These are phyloP conservation scores for Charanyca ferruginea DNA, from an alignment of 2,888 invertebrate genomes.

Conservation along the genomic window DNA sequence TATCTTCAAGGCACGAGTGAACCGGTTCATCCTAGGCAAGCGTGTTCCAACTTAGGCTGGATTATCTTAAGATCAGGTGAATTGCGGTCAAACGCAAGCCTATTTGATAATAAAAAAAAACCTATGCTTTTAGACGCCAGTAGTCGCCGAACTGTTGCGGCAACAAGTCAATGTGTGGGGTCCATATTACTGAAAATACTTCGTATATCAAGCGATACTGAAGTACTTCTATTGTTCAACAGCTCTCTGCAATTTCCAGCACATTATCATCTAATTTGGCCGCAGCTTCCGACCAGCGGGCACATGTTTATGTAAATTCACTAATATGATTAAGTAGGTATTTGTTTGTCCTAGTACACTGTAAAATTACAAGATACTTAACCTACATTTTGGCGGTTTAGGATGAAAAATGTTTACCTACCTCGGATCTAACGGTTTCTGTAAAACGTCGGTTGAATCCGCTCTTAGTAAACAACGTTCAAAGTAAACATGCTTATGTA, in stretches of 20 bases:
- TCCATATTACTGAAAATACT: background rate
- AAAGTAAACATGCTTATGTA: constrained; percentile 35
- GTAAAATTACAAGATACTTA: constrained; percentile 5
- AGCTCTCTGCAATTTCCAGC: background rate
- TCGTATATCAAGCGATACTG: too few species aligned
- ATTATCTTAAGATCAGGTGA: too few species aligned
- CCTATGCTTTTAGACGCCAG: background rate
- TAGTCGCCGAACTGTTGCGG: background rate
- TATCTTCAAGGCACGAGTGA: too few species aligned
- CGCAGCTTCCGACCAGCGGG: background rate
- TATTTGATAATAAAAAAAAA: too few species aligned
- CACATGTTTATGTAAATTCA: constrained; percentile 5
- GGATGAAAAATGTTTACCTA: constrained; percentile 14
- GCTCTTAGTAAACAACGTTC: constrained; percentile 18
- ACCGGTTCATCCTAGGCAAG: too few species aligned
- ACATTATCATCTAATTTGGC: background rate
- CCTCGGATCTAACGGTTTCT: constrained; percentile 23
- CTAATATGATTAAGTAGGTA: constrained; percentile 20
- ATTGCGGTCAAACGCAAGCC: too few species aligned
- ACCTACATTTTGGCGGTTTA: background rate
- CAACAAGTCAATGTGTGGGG: background rate
- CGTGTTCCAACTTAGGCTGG: too few species aligned
- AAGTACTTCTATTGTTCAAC: background rate
- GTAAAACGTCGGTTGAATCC: constrained; percentile 15
- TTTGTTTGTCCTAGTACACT: constrained; percentile 6